Conservation (phyloP, 2,113 vertebrate species). For the Macroglossus sobrinus region DNA sequence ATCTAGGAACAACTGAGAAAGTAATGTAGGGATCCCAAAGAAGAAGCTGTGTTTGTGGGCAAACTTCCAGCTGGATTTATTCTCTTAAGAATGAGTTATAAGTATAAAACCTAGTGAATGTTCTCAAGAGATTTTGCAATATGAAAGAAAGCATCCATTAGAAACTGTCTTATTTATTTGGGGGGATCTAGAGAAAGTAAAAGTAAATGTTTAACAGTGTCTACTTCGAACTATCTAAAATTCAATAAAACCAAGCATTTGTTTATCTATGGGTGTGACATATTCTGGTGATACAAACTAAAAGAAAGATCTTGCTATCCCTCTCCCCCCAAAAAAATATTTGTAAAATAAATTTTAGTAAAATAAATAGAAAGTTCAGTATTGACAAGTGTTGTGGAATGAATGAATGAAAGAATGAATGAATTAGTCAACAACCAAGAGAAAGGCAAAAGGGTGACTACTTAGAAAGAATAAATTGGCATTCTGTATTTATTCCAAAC, state of each 20-base stretch:
- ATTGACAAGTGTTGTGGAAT: background rate
- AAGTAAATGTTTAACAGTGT: background rate
- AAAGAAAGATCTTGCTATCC: background rate
- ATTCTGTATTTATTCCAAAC: background rate
- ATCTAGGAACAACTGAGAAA: background rate
- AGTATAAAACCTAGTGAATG: background rate
- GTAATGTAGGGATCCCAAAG: background rate
- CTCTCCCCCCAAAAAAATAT: background rate
- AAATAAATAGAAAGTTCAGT: background rate
- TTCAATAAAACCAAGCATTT: background rate
- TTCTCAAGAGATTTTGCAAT: background rate
- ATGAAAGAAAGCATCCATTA: background rate
- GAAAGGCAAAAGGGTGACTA: background rate
- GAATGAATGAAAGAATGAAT: background rate
- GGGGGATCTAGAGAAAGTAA: background rate
- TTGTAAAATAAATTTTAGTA: background rate
- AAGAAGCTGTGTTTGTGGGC: background rate
- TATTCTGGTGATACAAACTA: background rate
- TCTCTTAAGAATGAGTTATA: background rate
- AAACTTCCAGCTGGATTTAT: background rate
- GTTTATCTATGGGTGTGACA: background rate
- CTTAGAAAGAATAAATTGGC: background rate
- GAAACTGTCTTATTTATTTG: background rate
- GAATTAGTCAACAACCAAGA: background rate
- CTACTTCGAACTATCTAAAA: background rate